Evolutionary conservation across 2,113 vertebrate genomes (phyloP).

Genomic region (Aptenodytes forsteri): DNA sequence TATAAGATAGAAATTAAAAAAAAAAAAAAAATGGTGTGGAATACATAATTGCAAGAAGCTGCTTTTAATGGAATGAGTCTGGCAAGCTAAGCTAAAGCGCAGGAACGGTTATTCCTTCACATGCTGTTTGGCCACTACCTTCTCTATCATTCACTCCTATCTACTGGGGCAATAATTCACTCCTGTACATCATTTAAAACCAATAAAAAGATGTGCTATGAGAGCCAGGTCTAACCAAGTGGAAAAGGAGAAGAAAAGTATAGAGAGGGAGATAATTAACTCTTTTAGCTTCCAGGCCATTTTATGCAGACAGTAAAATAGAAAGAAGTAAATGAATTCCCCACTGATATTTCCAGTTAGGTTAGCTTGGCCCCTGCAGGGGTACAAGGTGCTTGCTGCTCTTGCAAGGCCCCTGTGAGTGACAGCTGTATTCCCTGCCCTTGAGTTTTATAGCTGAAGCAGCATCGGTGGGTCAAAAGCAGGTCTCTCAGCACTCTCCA

Average conservation of each 20-base stretch:
- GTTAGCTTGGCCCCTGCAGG: background rate
- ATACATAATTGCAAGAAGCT: background rate
- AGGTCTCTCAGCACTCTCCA: background rate
- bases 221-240: conserved; percentile 11
- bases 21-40: background rate
- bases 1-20: background rate
- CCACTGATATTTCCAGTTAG: background rate
- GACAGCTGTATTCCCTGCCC: conserved; percentile 28
- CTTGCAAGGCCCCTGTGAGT: background rate
- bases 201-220: conserved; percentile 16
- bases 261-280: conserved; percentile 42
- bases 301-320: background rate
- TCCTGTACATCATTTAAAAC: conserved; percentile 25
- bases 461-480: conserved; percentile 22
- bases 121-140: background rate
- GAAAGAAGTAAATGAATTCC: background rate
- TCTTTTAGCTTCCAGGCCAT: conserved; percentile 35
- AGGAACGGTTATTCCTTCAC: background rate
- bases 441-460: conserved; percentile 49
- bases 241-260: conserved; percentile 38
- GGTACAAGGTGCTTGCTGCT: conserved; percentile 10
- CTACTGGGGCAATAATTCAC: conserved; percentile 15
- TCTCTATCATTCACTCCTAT: background rate
- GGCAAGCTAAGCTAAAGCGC: background rate
- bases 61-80: conserved; percentile 23